phyloP scores from a whole-genome alignment of 2,113 vertebrate genomes.

The Aphelocoma coerulescens region DNA sequence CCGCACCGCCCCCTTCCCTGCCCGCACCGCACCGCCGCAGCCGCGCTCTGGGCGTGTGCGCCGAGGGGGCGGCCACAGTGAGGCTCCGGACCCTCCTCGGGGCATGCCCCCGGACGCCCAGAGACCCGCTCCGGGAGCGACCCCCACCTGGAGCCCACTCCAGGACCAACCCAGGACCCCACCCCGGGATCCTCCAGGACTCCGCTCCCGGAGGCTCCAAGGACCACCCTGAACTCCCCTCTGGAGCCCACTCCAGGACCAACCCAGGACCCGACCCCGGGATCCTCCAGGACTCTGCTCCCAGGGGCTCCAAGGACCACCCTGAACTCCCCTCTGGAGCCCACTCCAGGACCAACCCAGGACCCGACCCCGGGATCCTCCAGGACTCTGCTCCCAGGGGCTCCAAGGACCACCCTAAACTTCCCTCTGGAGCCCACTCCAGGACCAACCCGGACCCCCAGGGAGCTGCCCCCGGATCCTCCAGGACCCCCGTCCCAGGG shows the following conservation, averaged over 20 bases:
- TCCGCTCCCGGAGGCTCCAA: neutral
- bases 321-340: too few relatives aligned
- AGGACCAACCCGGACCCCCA: neutral
- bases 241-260: too few relatives aligned
- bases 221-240: neutral
- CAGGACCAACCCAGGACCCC: too few relatives aligned
- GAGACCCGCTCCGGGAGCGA: neutral
- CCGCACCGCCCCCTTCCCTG: neutral
- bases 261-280: neutral
- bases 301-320: neutral
- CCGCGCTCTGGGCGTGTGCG: neutral
- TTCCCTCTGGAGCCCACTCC: neutral
- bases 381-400: neutral
- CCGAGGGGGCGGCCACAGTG: neutral
- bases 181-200: too few relatives aligned
- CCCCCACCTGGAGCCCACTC: neutral
- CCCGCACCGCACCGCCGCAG: neutral
- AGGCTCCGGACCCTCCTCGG: neutral
- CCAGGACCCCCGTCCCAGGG: neutral
- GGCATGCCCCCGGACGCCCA: too few relatives aligned
- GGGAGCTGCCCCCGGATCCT: neutral
- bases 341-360: neutral
- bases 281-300: neutral
- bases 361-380: too few relatives aligned
- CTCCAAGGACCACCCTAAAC: neutral